phyloP scores from a whole-genome alignment of 2,797 vertebrate genomes.

The Caiman crocodilus region DNA sequence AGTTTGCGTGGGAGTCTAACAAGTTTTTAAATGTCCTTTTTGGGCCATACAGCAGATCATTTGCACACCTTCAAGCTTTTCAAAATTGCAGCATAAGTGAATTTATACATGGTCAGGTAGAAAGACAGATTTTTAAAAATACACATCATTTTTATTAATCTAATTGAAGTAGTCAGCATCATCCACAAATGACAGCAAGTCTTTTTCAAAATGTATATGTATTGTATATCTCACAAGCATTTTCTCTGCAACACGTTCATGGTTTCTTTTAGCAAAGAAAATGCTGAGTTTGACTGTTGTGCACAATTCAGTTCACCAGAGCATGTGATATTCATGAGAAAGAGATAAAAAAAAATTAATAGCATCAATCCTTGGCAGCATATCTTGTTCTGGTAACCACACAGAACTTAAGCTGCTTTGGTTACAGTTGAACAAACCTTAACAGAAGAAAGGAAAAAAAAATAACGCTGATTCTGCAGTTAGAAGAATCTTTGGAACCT shows the following conservation, averaged over 20 bases:
- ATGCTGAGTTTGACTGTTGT: conserved; percentile 40
- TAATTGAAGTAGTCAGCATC: background rate
- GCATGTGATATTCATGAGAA: conserved; percentile 73
- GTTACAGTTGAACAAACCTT: conserved; percentile 61
- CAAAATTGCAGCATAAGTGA: background rate
- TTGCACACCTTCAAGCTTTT: background rate
- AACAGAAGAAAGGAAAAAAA: conserved; percentile 53
- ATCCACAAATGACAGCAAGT: background rate
- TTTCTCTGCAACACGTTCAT: background rate
- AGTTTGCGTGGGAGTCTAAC: background rate
- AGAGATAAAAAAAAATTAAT: conserved; percentile 73
- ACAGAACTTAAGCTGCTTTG: conserved; percentile 67
- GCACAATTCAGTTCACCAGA: conserved; percentile 59
- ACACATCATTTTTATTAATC: background rate
- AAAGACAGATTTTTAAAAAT: background rate
- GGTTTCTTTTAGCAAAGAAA: conserved; percentile 35
- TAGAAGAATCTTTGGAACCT: conserved; percentile 27
- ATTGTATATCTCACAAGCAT: background rate
- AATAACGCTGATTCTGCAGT: conserved; percentile 52
- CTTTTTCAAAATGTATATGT: background rate
- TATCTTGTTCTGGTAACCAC: conserved; percentile 68
- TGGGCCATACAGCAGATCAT: background rate
- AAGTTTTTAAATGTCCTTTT: background rate
- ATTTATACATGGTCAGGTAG: background rate
- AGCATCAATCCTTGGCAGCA: conserved; percentile 52